phyloP scores from a whole-genome alignment of 2,888 invertebrate species.

The Lutraria lutraria region DNA sequence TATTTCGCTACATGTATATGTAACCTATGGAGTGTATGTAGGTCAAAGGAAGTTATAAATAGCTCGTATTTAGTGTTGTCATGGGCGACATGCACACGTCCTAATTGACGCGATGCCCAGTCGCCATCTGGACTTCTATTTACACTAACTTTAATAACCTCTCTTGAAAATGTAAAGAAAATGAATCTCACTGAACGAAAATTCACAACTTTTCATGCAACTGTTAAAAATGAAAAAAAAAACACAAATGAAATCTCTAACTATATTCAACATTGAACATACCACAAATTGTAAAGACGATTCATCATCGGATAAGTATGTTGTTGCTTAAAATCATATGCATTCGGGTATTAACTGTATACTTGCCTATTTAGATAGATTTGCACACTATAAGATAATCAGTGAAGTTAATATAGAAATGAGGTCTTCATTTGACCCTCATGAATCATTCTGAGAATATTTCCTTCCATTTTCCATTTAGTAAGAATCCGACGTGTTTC shows the following conservation, averaged over 20 bases:
- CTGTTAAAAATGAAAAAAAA: neutral
- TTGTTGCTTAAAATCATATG: conserved; percentile 23
- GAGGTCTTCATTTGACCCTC: conserved; percentile 41
- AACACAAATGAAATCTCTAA: neutral
- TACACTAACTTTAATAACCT: neutral
- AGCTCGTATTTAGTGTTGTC: conserved; percentile 34
- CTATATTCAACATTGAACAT: neutral
- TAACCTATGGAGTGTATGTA: neutral
- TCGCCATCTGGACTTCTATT: neutral
- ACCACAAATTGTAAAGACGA: neutral
- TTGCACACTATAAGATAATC: conserved; percentile 38
- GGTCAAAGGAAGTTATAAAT: conserved; percentile 15
- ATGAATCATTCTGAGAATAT: conserved; percentile 31
- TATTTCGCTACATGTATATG: conserved; percentile 19
- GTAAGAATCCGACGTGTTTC: conserved; percentile 44
- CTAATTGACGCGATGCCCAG: conserved; percentile 2
- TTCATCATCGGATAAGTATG: neutral
- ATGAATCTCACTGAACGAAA: neutral
- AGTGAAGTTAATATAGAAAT: conserved; percentile 15
- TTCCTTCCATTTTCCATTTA: conserved; percentile 44
- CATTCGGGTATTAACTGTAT: conserved; percentile 52
- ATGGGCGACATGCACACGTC: conserved; percentile 29
- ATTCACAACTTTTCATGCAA: conserved; percentile 12
- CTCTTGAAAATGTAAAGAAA: neutral
- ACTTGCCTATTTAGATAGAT: conserved; percentile 51